Evolutionary conservation across 2,113 vertebrate genomes (phyloP), one percentile per base, ranked within the genome.

Genomic region (Corydoras sp.): DNA sequence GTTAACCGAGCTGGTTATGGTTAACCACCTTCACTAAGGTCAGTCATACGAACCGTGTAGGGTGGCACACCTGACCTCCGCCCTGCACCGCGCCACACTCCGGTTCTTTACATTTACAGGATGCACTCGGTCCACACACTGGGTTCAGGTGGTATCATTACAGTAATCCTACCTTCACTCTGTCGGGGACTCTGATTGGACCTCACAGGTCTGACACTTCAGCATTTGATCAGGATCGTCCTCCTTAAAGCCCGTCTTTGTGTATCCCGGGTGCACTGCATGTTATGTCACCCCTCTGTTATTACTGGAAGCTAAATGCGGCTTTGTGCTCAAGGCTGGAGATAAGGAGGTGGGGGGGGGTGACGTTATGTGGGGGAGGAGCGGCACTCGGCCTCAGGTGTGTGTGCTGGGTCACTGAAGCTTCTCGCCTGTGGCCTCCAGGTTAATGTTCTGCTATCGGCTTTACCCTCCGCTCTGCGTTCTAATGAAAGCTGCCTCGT

Each of bases 271-370:
- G 82, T 54, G 77, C 75, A 49, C 18, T 76, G 77, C 83, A 81
- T 76, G 81, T 72, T 10, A 83, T 84, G 82, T 81, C 86, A 82
- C 76, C 72, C 73, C 75, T 62, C 65, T 68, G 85, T 83, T 82
- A 86, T 89, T 83, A 87, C 78, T 76, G 78, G n/a, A 69, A 84
- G 84, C 85, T 89, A 88, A 87, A 88, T 85, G 83, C 84, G 85
- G 86, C 88, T 85, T 84, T 84, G 85, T 84, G 83, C 86, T 85
- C 81, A 69, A 79, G 80, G 75, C 84, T 82, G 82, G 81, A 82
- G 86, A 89, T 88, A 85, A 88, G 35, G 35, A 8, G 35, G 35
- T 4, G 7, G 35, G 35, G 35, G 81, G 82, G 71, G 13, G 53
- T 86, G 85, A 88, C 86, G 85, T 85, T 86, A 85, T 18, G 8